Percentiles rank a stretch among this genome's conserved stretches.
phyloP scores from a whole-genome alignment of 2,888 invertebrate species.

The Troides helena region DNA sequence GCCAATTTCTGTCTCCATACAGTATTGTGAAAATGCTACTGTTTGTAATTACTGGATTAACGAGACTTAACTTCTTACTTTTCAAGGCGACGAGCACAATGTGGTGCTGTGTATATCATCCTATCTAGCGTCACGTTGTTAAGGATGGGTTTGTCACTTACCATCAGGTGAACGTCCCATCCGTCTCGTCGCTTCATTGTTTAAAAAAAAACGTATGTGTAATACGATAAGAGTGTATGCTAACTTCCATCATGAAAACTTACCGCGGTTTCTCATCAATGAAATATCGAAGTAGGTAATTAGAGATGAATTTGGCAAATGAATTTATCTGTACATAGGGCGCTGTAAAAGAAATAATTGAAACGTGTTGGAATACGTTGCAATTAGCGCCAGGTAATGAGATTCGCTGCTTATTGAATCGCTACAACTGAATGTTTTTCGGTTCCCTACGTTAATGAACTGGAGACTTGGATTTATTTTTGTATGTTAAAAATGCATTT shows the following conservation, averaged over 20 bases:
- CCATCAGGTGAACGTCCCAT: too few species aligned
- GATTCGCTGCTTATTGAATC: constrained; percentile 22
- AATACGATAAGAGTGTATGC: too few species aligned
- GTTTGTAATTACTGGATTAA: too few species aligned
- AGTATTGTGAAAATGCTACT: too few species aligned
- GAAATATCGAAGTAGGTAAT: constrained; percentile 12
- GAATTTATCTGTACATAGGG: constrained; percentile 20
- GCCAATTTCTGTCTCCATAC: too few species aligned
- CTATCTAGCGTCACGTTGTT: too few species aligned
- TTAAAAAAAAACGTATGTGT: too few species aligned
- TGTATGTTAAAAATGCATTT: neutral
- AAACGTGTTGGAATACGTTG: constrained; percentile 17
- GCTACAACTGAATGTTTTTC: constrained; percentile 21
- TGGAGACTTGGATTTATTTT: neutral
- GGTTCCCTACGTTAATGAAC: neutral
- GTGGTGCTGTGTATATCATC: too few species aligned
- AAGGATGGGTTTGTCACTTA: too few species aligned
- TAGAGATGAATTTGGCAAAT: constrained; percentile 26
- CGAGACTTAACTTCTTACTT: too few species aligned
- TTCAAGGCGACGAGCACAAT: too few species aligned
- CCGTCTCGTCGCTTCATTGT: too few species aligned
- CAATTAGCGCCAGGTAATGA: constrained; percentile 28
- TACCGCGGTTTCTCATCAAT: neutral
- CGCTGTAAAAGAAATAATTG: constrained; percentile 19
- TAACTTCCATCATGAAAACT: neutral